Evolutionary conservation across 2,888 invertebrate genomes (phyloP), one percentile per base, ranked within the genome.

Genomic region (Synanthedon formicaeformis): DNA sequence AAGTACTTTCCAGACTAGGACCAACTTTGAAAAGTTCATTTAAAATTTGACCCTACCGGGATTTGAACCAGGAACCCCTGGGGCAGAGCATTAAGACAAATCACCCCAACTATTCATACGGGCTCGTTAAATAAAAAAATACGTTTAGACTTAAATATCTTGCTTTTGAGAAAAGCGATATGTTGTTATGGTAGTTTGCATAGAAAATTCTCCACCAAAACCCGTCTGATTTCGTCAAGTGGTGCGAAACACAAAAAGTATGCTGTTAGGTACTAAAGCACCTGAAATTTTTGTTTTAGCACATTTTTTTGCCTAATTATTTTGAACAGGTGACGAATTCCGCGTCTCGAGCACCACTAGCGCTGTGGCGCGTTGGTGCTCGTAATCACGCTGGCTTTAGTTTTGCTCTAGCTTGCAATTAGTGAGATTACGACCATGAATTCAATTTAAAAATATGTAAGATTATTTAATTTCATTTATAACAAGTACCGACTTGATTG

Each of bases 271-370:
- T 71, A 67, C 68, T 67, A 66, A 76, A 72, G 75, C 82, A 79
- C 80, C 80, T 73, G 76, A 60, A 5, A 75, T 80, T 86, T 85
- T 86, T 87, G 83, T 86, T 85, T 81, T 81, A 71, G 69, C 75
- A 69, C 75, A 79, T 81, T 86, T 87, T 87, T 88, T 88, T 88
- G 86, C 84, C 88, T 88, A 88, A 88, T 88, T 88, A 88, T 88
- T 88, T 87, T 82, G 78, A 85, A 85, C 86, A 86, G 86, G 86
- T 86, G 86, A 86, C 86, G 86, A 84, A 83, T 81, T 80, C 72
- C 73, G 65, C 74, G 83, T 83, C 84, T 85, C 79, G 71, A 86
- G 86, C 67, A 78, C 80, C 80, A 73, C 80, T 77, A 76, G 52
- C 57, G 62, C 59, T 67, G 71, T 73, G 76, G 75, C 81, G 75